These are phyloP conservation scores for Pogoniulus pusillus DNA, from an alignment of 2,797 vertebrate genomes.

Conservation along the genomic window DNA sequence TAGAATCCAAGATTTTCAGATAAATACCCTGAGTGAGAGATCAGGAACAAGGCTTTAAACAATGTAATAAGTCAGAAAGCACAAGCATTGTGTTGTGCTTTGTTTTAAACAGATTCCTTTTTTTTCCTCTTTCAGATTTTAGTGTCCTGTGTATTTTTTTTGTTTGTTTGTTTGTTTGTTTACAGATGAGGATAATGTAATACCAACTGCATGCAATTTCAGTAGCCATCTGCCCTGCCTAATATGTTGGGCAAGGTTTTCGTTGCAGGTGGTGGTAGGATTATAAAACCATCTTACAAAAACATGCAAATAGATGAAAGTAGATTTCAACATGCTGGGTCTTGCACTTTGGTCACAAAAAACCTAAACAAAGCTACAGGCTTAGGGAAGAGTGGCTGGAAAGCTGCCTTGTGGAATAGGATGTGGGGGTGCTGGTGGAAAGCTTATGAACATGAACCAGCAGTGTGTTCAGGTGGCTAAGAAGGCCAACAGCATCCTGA, in stretches of 20 bases:
- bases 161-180: background rate
- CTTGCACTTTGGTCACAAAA: too few relatives aligned
- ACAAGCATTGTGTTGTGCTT: background rate
- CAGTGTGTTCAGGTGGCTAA: too few relatives aligned
- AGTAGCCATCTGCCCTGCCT: background rate
- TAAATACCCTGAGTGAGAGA: slow-evolving; percentile 13
- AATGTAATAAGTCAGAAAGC: slow-evolving; percentile 24
- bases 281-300: background rate
- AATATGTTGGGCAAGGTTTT: background rate
- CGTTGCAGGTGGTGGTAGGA: background rate
- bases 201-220: background rate
- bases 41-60: slow-evolving; percentile 2
- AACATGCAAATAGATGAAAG: background rate
- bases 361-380: too few relatives aligned
- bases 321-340: background rate
- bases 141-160: background rate
- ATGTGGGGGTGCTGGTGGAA: too few relatives aligned
- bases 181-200: background rate
- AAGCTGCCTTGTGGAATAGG: too few relatives aligned
- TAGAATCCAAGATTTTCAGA: slow-evolving; percentile 4
- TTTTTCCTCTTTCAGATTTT: background rate
- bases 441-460: too few relatives aligned
- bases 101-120: slow-evolving; percentile 44
- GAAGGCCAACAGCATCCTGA: too few relatives aligned
- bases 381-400: too few relatives aligned